Conservation (phyloP, 2,797 vertebrate species). For the Potorous gilbertii region DNA sequence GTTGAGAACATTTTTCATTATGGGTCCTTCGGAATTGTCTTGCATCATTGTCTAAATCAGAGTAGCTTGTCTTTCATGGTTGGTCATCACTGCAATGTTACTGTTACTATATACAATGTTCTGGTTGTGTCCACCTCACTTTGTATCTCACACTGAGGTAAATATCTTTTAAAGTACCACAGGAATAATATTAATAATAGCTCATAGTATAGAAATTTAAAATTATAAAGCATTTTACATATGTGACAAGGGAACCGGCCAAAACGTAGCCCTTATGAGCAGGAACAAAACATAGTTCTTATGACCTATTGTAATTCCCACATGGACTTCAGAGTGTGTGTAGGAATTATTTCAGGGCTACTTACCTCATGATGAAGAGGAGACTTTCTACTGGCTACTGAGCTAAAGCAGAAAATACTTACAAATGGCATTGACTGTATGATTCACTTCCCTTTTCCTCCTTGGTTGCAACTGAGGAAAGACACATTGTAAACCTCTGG, state of each 20-base stretch:
- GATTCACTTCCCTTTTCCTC: neutral
- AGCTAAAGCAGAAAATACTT: neutral
- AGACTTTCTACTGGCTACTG: neutral
- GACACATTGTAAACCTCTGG: neutral
- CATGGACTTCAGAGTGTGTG: neutral
- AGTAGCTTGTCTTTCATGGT: neutral
- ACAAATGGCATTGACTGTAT: neutral
- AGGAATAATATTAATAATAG: neutral
- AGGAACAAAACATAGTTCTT: too few species aligned
- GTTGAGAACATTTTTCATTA: neutral
- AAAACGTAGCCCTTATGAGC: too few species aligned
- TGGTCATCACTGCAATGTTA: neutral
- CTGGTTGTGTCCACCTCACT: neutral
- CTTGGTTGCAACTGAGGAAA: neutral
- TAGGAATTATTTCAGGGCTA: neutral
- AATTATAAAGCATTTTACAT: neutral
- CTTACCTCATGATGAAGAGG: neutral
- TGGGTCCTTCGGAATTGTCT: neutral
- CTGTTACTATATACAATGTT: neutral
- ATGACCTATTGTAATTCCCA: too few species aligned
- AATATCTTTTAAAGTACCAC: neutral
- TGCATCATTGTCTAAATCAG: neutral
- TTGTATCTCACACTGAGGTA: neutral
- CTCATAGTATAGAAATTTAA: neutral
- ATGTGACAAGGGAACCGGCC: neutral